Evolutionary conservation across 2,113 vertebrate species (phyloP).

Genomic region (Oreochromis niloticus): DNA sequence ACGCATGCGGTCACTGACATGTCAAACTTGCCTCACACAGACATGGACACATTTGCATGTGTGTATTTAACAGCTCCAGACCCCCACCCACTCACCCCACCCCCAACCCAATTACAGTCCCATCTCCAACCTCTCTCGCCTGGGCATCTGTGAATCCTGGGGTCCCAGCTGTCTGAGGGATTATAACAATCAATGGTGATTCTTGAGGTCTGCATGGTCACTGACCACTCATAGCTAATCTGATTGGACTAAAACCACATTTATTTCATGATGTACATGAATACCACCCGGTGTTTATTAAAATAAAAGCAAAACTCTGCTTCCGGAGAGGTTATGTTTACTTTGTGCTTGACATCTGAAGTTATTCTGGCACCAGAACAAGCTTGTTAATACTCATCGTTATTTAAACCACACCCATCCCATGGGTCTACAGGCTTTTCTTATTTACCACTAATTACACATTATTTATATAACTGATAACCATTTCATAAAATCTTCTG

Average conservation of each 20-base stretch:
- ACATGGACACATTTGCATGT: slow-evolving; percentile 3
- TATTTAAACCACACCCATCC: neutral
- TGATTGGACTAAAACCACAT: neutral
- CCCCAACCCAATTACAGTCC: neutral
- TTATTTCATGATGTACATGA: neutral
- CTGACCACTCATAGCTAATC: slow-evolving; percentile 24
- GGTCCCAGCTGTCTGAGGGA: slow-evolving; percentile 55
- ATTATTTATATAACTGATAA: neutral
- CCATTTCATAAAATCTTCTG: neutral
- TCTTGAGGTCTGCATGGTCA: slow-evolving; percentile 11
- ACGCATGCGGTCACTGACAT: neutral
- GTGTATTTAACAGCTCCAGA: slow-evolving; percentile 38
- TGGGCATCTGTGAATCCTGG: slow-evolving; percentile 55
- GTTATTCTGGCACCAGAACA: neutral
- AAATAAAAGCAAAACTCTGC: neutral
- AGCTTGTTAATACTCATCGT: neutral
- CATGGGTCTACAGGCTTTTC: neutral
- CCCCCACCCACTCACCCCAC: neutral
- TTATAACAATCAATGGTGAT: slow-evolving; percentile 42
- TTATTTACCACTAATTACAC: neutral
- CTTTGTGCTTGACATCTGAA: neutral
- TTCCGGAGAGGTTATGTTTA: neutral
- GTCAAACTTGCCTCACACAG: neutral
- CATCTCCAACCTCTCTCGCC: slow-evolving; percentile 21
- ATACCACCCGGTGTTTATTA: neutral